A percentile compares a stretch with the other conserved stretches of the same genome.
Evolutionary conservation across 2,888 invertebrate species (phyloP).

Genomic region (Drosophila anomelani): DNA sequence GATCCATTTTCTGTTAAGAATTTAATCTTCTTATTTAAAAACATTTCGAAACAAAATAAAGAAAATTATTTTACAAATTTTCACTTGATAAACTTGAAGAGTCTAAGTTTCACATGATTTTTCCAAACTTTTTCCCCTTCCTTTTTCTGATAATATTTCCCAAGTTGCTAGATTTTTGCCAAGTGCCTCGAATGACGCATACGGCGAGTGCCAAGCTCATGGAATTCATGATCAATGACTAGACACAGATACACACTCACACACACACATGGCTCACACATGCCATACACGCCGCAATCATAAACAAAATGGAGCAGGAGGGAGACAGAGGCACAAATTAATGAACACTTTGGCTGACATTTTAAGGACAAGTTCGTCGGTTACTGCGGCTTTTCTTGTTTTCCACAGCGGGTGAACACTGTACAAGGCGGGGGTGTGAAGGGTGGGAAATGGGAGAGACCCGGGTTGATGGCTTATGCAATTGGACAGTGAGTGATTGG

Average conservation of each 20-base stretch:
- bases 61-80: not conserved
- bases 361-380: constrained; percentile 80
- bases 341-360: constrained; percentile 80
- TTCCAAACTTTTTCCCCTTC: too few species aligned
- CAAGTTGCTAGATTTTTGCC: not conserved
- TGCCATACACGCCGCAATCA: constrained; percentile 53
- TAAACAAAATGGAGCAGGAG: constrained; percentile 51
- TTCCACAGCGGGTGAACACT: constrained; percentile 10
- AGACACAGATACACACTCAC: constrained; percentile 65
- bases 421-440: not conserved
- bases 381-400: constrained; percentile 39
- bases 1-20: not conserved
- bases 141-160: not conserved
- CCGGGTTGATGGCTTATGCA: constrained; percentile 56
- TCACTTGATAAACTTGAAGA: not conserved
- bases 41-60: too few species aligned
- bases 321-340: constrained; percentile 66
- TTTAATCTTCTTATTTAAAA: not conserved
- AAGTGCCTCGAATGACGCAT: constrained; percentile 67
- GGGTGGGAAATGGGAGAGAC: constrained; percentile 18
- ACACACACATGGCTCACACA: constrained; percentile 10
- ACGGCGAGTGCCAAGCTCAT: constrained; percentile 70
- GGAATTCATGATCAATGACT: constrained; percentile 81
- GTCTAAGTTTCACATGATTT: not conserved
- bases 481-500: constrained; percentile 70